These are phyloP conservation scores for Lipophrys pholis DNA, from an alignment of 2,113 vertebrate genomes.

Conservation along the genomic window DNA sequence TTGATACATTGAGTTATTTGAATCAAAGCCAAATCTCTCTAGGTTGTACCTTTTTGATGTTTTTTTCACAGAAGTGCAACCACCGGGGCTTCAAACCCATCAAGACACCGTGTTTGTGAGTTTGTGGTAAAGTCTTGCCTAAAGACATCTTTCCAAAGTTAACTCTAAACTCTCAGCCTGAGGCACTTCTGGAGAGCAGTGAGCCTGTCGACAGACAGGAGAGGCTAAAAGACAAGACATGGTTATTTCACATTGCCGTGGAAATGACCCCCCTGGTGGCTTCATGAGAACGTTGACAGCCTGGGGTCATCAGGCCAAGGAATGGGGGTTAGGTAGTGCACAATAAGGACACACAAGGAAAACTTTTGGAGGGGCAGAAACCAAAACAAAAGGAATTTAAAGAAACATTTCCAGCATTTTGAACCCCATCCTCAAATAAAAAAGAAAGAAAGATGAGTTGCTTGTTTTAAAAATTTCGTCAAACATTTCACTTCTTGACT, in stretches of 20 bases:
- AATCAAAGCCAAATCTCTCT: not conserved
- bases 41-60: too few relatives aligned
- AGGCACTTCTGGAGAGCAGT: constrained; percentile 47
- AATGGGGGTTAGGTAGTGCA: not conserved
- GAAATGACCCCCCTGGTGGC: constrained; percentile 15
- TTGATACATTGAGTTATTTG: not conserved
- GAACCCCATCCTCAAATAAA: too few relatives aligned
- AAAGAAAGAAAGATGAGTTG: too few relatives aligned
- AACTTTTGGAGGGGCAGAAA: not conserved
- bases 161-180: constrained; percentile 6
- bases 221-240: constrained; percentile 17
- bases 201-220: constrained; percentile 27
- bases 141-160: constrained; percentile 28
- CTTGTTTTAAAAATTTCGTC: too few relatives aligned
- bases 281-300: constrained; percentile 43
- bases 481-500: too few relatives aligned
- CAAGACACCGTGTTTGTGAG: constrained; percentile 4
- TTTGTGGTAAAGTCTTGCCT: constrained; percentile 29
- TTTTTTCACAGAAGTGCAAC: constrained; percentile 16
- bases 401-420: too few relatives aligned
- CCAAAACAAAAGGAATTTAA: too few relatives aligned
- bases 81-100: constrained; percentile 20
- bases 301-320: constrained; percentile 45
- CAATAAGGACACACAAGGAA: too few relatives aligned
- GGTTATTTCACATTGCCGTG: constrained; percentile 48